Evolutionary conservation across 92 coral and sea anemone genomes (phyloP).

Genomic region (Porites rus): DNA sequence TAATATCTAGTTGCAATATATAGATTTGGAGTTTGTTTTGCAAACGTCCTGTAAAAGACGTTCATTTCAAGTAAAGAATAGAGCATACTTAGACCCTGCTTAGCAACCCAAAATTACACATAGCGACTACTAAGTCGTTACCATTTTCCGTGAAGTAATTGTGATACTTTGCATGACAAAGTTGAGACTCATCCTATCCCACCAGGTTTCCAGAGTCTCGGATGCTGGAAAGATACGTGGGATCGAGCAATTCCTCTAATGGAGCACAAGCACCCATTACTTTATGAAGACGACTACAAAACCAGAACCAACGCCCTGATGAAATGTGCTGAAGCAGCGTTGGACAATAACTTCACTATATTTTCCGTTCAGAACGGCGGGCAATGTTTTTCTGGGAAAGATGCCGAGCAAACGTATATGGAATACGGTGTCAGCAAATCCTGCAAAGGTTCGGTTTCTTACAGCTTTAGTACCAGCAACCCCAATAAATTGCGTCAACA

Average conservation of each 20-base stretch:
- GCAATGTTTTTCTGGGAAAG: slow-evolving; percentile 92
- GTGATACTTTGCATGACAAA: no score
- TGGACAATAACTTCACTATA: slow-evolving; percentile 74
- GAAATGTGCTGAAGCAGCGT: slow-evolving; percentile 95
- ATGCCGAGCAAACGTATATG: slow-evolving; percentile 86
- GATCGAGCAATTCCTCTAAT: slow-evolving; percentile 86
- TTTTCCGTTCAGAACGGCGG: slow-evolving; percentile 98
- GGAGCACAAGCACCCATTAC: slow-evolving; percentile 86
- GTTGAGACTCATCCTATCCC: not conserved
- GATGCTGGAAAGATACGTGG: slow-evolving; percentile 97
- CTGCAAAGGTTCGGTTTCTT: slow-evolving; percentile 76
- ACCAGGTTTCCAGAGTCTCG: slow-evolving; percentile 90
- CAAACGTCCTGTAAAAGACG: no score
- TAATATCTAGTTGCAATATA: no score
- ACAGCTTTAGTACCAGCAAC: not conserved
- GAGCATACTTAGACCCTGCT: no score
- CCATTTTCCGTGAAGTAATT: not conserved
- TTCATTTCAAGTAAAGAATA: no score
- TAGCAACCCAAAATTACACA: no score
- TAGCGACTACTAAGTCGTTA: not conserved
- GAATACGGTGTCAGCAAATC: slow-evolving; percentile 76
- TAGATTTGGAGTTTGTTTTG: no score
- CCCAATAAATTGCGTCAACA: no score
- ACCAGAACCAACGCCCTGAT: slow-evolving; percentile 94
- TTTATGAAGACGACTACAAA: slow-evolving; percentile 91